Percentiles rank a stretch among this genome's conserved stretches.
Evolutionary conservation across 53 echinoderm and acorn worm species (phyloP).

Genomic region (Zoroaster sp.): DNA sequence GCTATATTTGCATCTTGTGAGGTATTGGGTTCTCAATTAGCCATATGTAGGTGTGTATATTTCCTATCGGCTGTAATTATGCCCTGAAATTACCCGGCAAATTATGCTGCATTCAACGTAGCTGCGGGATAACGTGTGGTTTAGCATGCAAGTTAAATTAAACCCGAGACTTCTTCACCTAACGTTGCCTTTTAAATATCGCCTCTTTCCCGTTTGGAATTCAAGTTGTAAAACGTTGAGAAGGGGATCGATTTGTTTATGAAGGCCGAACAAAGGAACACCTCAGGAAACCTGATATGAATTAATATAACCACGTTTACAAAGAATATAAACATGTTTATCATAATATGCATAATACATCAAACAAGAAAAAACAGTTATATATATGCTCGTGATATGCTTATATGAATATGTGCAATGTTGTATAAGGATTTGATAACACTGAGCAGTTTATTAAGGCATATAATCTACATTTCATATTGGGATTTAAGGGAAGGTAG

Average conservation of each 20-base stretch:
- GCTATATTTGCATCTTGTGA: constrained; percentile 17
- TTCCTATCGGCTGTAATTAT: constrained; percentile 46
- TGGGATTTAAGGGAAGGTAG: too few relatives aligned
- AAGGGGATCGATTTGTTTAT: background rate
- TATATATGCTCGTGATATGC: too few relatives aligned
- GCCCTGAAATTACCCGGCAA: constrained; percentile 14
- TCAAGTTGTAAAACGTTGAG: background rate
- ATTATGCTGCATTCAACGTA: background rate
- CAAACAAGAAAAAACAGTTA: too few relatives aligned
- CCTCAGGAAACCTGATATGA: constrained; percentile 21
- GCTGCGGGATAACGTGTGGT: background rate
- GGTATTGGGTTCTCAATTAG: constrained; percentile 57
- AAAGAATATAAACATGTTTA: background rate
- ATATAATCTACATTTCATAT: too few relatives aligned
- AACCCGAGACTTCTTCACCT: background rate
- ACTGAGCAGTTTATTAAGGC: too few relatives aligned
- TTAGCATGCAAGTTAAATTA: constrained; percentile 28
- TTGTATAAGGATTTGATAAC: too few relatives aligned
- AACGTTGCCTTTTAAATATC: constrained; percentile 20
- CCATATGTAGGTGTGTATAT: constrained; percentile 27
- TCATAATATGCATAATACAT: too few relatives aligned
- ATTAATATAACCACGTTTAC: background rate
- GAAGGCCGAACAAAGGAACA: background rate
- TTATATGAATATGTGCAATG: too few relatives aligned
- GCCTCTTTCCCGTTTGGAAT: background rate